Base-by-base conservation (phyloP, 2,888 invertebrate genomes). In the Acleris cristana region DNA sequence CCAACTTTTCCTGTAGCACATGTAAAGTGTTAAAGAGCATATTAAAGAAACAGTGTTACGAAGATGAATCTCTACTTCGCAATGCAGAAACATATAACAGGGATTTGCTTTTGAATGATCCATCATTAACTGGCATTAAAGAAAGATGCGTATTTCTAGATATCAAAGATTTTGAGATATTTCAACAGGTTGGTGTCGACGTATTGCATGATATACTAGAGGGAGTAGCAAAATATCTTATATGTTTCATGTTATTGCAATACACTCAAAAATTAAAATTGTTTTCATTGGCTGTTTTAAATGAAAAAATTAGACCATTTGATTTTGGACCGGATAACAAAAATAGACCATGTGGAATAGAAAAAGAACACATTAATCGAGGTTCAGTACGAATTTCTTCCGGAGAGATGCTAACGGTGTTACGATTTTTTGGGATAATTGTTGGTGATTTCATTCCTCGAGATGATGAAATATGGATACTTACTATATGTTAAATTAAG, bases 1-100 rank as follows among this genome's bases (percentile, higher is more conserved):
- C 70, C 2, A 72, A 74, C 51, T 57, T 45, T 45, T 54, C 69
- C 3, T 72, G 72, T 30, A 64, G 74, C 55, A 52, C 71, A 12
- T 72, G 74, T 54, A 68, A 54, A 26, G 68, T 65, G 6, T 16
- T 30, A 16, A 74, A 74, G 58, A 30, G 68, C 6, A 12, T 56
- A 21, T 57, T 66, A 23, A 57, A 63, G 66, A 21, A 51, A 21
- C 44, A 60, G 44, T 49, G 49, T 4, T 45, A 49, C 14, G 71
- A 71, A 70, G 55, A 70, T 14, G 26, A 16, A 18, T 3, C 21
- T 40, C 58, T 71, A 14, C 49, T 73, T 4, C 53, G 73, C 18
- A 73, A 69, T 59, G 19, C 10, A n/a, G 19, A 52, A 4, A 52
- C 54, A 19, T 65, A 65, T 44, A 10, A 54, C 16, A 19, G 21